A percentile compares a stretch with the other conserved stretches of the same genome.
Conservation (phyloP, 2,113 vertebrate species). For the Pachyramphus minor region DNA sequence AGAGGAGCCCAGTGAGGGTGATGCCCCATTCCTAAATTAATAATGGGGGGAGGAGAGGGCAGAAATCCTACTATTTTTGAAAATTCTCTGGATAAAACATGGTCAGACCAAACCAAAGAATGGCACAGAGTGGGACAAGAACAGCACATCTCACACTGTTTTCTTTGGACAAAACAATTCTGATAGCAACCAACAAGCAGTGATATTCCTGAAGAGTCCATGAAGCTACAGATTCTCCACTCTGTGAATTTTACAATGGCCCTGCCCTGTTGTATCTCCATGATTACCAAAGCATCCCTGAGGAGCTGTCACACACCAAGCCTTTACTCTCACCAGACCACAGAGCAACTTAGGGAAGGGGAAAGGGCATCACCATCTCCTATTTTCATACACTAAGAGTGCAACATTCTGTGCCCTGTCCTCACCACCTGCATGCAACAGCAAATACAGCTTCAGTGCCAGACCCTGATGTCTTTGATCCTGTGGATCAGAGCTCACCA, state of each 20-base stretch:
- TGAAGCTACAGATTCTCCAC: not conserved
- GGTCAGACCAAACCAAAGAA: not conserved
- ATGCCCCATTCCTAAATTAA: not conserved
- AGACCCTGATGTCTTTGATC: not conserved
- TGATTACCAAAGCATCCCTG: not conserved
- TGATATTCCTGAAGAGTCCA: not conserved
- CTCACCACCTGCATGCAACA: not conserved
- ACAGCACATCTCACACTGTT: not conserved
- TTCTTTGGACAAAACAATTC: not conserved
- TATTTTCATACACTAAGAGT: not conserved
- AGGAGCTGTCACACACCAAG: not conserved
- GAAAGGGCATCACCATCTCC: not conserved
- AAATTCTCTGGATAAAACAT: not conserved
- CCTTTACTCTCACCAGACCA: not conserved
- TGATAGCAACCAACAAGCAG: not conserved
- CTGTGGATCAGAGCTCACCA: not conserved
- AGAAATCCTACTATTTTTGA: not conserved
- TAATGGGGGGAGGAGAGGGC: fast-evolving
- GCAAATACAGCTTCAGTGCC: not conserved
- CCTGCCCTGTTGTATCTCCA: not conserved
- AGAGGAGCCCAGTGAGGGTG: not conserved
- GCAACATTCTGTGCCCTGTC: not conserved
- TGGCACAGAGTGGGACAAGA: not conserved
- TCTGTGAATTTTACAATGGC: not conserved
- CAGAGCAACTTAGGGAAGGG: not conserved